phyloP scores from a whole-genome alignment of 2,888 invertebrate species.

The Octonoba sinensis region DNA sequence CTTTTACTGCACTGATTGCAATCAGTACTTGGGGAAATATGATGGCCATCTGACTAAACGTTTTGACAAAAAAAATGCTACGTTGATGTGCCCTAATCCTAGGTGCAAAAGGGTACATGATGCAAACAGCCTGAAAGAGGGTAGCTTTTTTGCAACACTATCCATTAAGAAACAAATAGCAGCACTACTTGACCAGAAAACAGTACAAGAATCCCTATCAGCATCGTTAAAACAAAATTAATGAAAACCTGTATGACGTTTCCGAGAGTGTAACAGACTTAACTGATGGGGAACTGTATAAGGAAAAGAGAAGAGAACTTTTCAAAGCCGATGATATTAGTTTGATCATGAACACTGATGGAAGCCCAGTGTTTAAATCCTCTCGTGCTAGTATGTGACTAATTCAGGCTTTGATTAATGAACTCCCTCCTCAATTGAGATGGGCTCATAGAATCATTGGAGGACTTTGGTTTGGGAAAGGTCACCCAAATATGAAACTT shows the following conservation, averaged over 20 bases:
- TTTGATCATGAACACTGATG: conserved; percentile 23
- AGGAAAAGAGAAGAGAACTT: conserved; percentile 10
- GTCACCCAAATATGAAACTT: conserved; percentile 19
- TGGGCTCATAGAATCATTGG: conserved; percentile 2
- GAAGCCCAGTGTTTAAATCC: conserved; percentile 14
- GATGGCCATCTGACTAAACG: conserved; percentile 9
- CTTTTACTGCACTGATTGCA: conserved; percentile 17
- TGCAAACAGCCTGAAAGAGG: neutral
- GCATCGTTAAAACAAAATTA: conserved; percentile 1
- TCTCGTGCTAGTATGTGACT: conserved; percentile 8
- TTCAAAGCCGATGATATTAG: conserved; percentile 4
- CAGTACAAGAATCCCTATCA: neutral
- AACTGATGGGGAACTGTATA: conserved; percentile 18
- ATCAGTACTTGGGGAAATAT: conserved; percentile 8
- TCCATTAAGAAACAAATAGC: conserved; percentile 4
- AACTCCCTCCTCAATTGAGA: conserved; percentile 14
- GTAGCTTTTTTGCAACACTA: conserved; percentile 19
- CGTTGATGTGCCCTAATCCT: neutral
- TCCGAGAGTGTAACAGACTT: conserved; percentile 2
- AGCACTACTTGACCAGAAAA: neutral
- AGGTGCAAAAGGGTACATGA: conserved; percentile 8
- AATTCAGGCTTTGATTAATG: conserved; percentile 12
- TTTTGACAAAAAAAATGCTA: neutral
- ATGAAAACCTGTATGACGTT: conserved; percentile 10
- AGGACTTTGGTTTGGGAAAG: conserved; percentile 23